Base-by-base conservation (phyloP, 2,888 invertebrate genomes). In the Andrena bicolor region DNA sequence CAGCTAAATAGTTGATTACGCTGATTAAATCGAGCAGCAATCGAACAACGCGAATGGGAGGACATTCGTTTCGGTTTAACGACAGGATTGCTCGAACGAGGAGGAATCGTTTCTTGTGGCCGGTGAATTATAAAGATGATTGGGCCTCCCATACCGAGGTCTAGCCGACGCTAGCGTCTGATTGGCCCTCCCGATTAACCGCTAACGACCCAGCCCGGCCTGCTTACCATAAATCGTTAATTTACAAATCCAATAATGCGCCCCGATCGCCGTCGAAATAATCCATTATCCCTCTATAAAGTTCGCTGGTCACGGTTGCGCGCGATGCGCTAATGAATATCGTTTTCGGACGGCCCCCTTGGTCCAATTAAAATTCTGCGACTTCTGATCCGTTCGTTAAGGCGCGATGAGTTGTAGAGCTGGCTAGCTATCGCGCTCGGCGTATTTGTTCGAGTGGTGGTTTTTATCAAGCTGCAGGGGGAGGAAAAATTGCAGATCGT, bases 181-280 rank as follows among this genome's bases (percentile, higher is more conserved):
- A 86, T 87, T 84, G 84, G 84, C 79, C 77, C 69, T 56, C 71
- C 30, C 65, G 82, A 86, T 87, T 86, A 86, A 84, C 75, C 61
- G 49, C 76, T 87, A 82, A 86, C 78, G 84, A 87, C 32, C 41
- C 75, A 61, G 28, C 2, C 65, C 30, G 64, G 61, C 28, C 78
- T 69, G 60, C 56, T 77, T 82, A 78, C 76, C 82, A 78, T 84
- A 82, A 84, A 87, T 75, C 82, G 80, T 69, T 84, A 66, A 86
- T 84, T 87, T 80, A 80, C 58, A 83, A 81, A 81, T 75, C 68
- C 70, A 74, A 77, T 77, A 77, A 80, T 51, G 71, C 73, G 51
- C 10, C 56, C 35, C 35, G 23, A 28, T 28, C 63, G 48, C 48
- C 49, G 66, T 32, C 60, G 65, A 64, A 41, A 71, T 71, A 68